A percentile compares a stretch with the other conserved stretches of the same genome.
Evolutionary conservation across 2,113 vertebrate genomes (phyloP).

Genomic region (Suncus etruscus): DNA sequence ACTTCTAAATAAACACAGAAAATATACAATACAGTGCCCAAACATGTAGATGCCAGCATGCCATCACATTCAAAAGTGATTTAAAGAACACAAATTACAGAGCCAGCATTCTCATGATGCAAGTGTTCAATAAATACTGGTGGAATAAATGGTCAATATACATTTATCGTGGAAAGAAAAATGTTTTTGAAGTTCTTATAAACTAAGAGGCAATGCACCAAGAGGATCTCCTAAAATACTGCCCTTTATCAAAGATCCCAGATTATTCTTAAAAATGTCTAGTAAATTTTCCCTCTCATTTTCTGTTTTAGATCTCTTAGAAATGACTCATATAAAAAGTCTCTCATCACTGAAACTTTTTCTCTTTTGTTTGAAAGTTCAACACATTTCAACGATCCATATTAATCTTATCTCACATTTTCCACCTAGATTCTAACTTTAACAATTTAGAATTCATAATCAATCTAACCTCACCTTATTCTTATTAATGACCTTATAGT

Average conservation of each 20-base stretch:
- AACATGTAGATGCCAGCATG: neutral
- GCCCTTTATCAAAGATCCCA: conserved; percentile 24
- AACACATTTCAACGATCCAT: neutral
- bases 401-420: neutral
- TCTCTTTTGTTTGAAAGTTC: conserved; percentile 46
- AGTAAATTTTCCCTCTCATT: neutral
- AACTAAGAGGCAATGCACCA: conserved; percentile 29
- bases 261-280: neutral
- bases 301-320: neutral
- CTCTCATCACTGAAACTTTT: conserved; percentile 30
- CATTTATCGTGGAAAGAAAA: conserved; percentile 45
- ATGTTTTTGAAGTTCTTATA: conserved; percentile 16
- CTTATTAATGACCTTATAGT: conserved; percentile 4
- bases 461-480: conserved; percentile 17
- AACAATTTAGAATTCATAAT: conserved; percentile 21
- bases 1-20: neutral
- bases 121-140: conserved; percentile 45
- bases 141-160: neutral
- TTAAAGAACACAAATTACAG: no score
- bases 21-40: neutral
- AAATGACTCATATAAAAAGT: neutral
- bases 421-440: neutral
- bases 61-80: no score
- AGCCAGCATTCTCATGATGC: no score
- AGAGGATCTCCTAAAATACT: conserved; percentile 1